phyloP scores from a whole-genome alignment of 2,888 invertebrate species.

The Dynastes tityus region DNA sequence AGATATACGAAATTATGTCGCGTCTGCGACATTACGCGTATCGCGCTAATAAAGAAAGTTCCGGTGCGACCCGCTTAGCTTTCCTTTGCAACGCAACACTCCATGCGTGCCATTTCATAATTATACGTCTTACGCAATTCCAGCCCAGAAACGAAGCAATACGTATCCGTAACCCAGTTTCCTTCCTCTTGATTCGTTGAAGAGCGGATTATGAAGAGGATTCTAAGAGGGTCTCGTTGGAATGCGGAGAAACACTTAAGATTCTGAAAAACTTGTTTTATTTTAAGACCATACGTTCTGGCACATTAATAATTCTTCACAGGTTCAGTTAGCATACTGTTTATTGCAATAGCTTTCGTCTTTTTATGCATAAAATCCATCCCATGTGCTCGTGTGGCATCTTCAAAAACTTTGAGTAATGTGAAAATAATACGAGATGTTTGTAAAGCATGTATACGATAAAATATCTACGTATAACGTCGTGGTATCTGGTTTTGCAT shows the following conservation, averaged over 20 bases:
- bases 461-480: too few species aligned
- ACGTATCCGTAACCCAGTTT: background rate
- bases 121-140: background rate
- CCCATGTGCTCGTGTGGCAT: background rate
- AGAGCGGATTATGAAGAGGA: background rate
- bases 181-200: background rate
- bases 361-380: background rate
- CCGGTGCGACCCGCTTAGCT: background rate
- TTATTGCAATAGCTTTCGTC: background rate
- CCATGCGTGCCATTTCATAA: constrained; percentile 16
- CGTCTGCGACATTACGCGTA: constrained; percentile 17
- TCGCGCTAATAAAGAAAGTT: constrained; percentile 33
- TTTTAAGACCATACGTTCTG: background rate
- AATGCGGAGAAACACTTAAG: too few species aligned
- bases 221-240: background rate
- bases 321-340: background rate
- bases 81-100: background rate
- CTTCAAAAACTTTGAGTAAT: background rate
- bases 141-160: background rate
- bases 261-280: background rate
- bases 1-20: constrained; percentile 12
- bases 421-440: too few species aligned
- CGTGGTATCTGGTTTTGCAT: too few species aligned
- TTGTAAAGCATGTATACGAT: too few species aligned
- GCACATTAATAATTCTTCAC: background rate